Evolutionary conservation across 2,888 invertebrate genomes (phyloP).

Genomic region (Leucania comma): DNA sequence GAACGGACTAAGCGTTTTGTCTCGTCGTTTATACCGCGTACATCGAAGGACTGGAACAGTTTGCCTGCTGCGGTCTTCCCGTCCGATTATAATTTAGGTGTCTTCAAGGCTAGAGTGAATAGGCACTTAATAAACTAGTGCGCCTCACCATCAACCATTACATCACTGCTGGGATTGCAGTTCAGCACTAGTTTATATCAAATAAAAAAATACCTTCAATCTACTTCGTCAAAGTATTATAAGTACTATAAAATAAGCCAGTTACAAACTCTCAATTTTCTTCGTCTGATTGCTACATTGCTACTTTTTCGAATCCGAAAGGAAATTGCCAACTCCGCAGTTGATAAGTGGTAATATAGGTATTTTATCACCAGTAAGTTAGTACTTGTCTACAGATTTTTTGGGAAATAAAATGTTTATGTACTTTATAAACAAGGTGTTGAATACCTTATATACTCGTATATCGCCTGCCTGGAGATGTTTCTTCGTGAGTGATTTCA

Average conservation of each 20-base stretch:
- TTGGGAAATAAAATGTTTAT: constrained; percentile 76
- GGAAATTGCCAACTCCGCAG: constrained; percentile 61
- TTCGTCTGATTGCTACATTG: constrained; percentile 35
- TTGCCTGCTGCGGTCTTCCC: too few relatives aligned
- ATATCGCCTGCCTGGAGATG: constrained; percentile 70
- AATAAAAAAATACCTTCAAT: too few relatives aligned
- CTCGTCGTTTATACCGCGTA: too few relatives aligned
- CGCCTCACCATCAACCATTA: too few relatives aligned
- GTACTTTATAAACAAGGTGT: constrained; percentile 73
- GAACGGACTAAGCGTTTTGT: too few relatives aligned
- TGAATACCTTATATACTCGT: constrained; percentile 56
- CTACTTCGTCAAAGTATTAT: too few relatives aligned
- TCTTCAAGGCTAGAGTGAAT: too few relatives aligned
- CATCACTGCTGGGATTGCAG: too few relatives aligned
- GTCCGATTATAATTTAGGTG: too few relatives aligned
- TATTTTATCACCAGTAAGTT: constrained; percentile 40
- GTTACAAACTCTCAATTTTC: constrained; percentile 16
- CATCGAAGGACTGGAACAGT: too few relatives aligned
- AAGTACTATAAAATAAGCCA: background rate
- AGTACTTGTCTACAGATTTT: constrained; percentile 16
- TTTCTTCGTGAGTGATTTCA: constrained; percentile 73
- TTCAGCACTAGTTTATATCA: too few relatives aligned
- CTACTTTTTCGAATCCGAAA: constrained; percentile 42
- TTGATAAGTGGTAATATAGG: constrained; percentile 52
- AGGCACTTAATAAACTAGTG: too few relatives aligned